phyloP scores from a whole-genome alignment of 2,797 vertebrate species.

The Argyrosomus regius region DNA sequence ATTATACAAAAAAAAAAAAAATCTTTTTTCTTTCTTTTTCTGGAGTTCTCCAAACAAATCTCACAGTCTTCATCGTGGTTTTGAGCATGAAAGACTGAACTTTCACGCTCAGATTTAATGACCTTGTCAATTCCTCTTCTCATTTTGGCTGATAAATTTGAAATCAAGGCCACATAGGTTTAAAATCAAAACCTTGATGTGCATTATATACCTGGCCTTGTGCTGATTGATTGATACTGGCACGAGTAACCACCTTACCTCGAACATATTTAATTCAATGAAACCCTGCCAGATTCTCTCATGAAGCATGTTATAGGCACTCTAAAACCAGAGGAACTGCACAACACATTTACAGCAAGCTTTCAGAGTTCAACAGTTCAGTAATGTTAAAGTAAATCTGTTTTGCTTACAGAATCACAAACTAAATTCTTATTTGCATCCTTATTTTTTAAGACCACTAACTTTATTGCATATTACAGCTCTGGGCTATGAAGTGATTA shows the following conservation, averaged over 20 bases:
- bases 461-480: too few species aligned
- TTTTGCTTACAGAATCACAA: background rate
- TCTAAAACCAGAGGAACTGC: background rate
- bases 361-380: background rate
- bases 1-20: background rate
- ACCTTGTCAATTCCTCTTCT: background rate
- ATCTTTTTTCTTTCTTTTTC: background rate
- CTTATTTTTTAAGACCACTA: background rate
- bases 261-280: background rate
- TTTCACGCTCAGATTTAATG: background rate
- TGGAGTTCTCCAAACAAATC: background rate
- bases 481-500: too few species aligned
- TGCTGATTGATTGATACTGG: background rate
- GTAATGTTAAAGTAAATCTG: background rate
- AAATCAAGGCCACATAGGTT: background rate
- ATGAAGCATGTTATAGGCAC: background rate
- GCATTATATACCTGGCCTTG: background rate
- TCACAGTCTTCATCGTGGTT: too few species aligned
- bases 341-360: background rate
- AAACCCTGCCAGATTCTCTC: background rate
- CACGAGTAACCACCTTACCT: background rate
- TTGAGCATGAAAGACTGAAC: background rate
- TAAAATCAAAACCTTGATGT: background rate
- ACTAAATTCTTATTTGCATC: background rate
- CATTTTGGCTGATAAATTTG: background rate